phyloP scores from a whole-genome alignment of 2,113 vertebrate species.

The Ariopsis seemanni region DNA sequence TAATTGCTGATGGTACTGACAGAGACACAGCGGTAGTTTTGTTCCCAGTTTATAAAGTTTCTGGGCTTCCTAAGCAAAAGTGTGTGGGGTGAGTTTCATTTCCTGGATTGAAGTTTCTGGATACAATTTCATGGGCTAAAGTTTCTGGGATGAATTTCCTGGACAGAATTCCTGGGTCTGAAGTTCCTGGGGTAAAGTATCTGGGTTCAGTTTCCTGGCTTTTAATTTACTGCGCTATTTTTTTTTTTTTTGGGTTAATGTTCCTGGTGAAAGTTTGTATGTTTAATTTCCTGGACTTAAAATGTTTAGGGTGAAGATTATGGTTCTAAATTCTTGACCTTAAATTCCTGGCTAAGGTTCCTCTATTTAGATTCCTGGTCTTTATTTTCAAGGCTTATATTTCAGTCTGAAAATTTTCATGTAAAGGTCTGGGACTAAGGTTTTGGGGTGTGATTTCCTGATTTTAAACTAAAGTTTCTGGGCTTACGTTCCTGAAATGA shows the following conservation, averaged over 20 bases:
- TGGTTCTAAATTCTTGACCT: not conserved
- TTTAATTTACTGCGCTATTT: too few species aligned
- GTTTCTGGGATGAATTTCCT: not conserved
- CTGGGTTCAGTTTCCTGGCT: not conserved
- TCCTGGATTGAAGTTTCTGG: not conserved
- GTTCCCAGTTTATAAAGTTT: not conserved
- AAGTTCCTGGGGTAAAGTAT: not conserved
- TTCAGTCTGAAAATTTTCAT: not conserved
- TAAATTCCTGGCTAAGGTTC: not conserved
- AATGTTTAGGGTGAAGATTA: not conserved
- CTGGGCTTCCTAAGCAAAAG: not conserved
- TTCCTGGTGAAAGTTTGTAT: not conserved
- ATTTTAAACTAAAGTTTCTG: not conserved
- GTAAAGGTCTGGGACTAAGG: not conserved
- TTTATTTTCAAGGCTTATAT: not conserved
- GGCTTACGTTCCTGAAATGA: not conserved
- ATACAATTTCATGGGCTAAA: not conserved
- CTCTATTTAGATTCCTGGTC: not conserved
- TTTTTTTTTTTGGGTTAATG: not conserved
- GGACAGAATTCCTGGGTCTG: not conserved
- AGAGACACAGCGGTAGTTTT: not conserved
- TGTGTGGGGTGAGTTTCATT: not conserved
- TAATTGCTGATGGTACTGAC: not conserved
- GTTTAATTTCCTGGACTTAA: not conserved
- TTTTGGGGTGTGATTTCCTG: not conserved